A percentile compares a stretch with the other conserved stretches of the same genome.
These are phyloP conservation scores for Leucozona laternaria DNA, from an alignment of 2,888 invertebrate genomes.

Conservation along the genomic window DNA sequence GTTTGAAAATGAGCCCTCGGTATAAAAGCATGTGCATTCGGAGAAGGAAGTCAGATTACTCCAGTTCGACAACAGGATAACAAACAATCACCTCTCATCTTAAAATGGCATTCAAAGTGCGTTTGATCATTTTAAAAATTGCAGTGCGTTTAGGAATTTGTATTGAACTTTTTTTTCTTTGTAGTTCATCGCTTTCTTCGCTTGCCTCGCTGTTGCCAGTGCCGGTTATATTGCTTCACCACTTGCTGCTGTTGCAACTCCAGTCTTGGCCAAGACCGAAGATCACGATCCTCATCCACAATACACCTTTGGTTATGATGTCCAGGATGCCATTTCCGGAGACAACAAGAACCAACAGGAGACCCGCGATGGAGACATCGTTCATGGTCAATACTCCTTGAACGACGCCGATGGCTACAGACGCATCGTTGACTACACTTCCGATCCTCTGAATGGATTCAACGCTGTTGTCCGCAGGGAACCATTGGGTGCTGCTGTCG, in stretches of 20 bases:
- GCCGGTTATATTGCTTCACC: conserved; percentile 78
- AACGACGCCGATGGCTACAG: conserved; percentile 85
- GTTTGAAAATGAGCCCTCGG: conserved; percentile 43
- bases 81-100: conserved; percentile 34
- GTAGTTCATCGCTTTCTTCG: conserved; percentile 77
- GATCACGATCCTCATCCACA: conserved; percentile 82
- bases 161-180: conserved; percentile 2
- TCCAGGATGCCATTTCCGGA: conserved; percentile 84
- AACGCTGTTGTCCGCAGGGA: conserved; percentile 85
- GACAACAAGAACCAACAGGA: conserved; percentile 85
- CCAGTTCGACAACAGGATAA: conserved; percentile 77
- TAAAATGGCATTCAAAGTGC: conserved; percentile 79
- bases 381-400: conserved; percentile 85
- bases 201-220: conserved; percentile 77
- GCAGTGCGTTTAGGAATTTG: background rate
- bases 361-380: conserved; percentile 84
- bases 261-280: conserved; percentile 77
- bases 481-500: conserved; percentile 78
- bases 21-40: conserved; percentile 53
- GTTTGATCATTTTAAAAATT: background rate
- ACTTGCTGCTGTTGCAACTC: conserved; percentile 57
- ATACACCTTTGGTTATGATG: conserved; percentile 84
- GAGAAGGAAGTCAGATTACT: conserved; percentile 70
- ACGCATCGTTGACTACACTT: conserved; percentile 85
- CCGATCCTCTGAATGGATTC: conserved; percentile 85